These are phyloP conservation scores for Rhopilema esculentum DNA, from an alignment of 30 jellyfish, hydroid and myxozoan genomes.

Conservation along the genomic window DNA sequence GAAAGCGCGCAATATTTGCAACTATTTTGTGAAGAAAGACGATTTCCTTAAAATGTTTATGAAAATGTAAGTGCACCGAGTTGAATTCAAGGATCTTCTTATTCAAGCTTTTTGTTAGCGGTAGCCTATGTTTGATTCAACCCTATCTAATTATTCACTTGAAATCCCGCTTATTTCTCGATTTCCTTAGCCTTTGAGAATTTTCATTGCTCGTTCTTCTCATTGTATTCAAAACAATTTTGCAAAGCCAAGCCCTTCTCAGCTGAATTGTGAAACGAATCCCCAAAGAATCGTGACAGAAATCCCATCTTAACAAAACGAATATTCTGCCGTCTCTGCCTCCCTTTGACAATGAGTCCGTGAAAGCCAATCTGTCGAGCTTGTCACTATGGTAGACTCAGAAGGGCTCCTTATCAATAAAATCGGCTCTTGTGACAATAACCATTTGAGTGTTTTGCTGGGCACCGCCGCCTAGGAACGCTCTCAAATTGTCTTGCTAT, in stretches of 20 bases:
- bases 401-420: background rate
- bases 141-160: too few species aligned
- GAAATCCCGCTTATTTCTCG: too few species aligned
- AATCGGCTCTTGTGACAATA: background rate
- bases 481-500: background rate
- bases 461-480: background rate
- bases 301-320: constrained; percentile 49
- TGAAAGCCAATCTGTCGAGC: background rate
- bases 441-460: background rate
- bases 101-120: too few species aligned
- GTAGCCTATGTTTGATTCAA: too few species aligned
- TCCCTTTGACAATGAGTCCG: background rate
- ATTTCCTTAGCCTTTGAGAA: too few species aligned
- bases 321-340: background rate
- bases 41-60: too few species aligned
- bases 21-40: too few species aligned
- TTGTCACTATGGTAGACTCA: background rate
- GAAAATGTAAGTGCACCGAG: too few species aligned
- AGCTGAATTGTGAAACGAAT: constrained; percentile 92
- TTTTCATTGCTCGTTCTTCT: too few species aligned
- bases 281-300: constrained; percentile 91
- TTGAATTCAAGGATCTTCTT: too few species aligned
- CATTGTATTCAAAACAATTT: too few species aligned
- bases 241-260: constrained; percentile 96
- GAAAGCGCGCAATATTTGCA: too few species aligned